Base-by-base conservation (phyloP, 2,113 vertebrate species). In the Mungos mungo region DNA sequence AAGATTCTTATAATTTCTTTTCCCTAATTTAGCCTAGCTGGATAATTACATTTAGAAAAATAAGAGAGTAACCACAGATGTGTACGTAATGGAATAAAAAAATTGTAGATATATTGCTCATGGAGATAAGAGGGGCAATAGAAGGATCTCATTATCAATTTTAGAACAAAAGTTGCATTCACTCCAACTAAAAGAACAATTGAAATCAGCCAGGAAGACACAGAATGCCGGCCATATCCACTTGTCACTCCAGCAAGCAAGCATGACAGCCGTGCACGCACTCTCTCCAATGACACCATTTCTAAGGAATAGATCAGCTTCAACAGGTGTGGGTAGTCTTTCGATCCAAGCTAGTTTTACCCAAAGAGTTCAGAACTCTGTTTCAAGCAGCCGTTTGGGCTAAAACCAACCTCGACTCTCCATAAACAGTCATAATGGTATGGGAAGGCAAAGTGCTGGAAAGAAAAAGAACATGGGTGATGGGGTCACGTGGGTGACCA, bases 21-120 rank as follows among this genome's bases (percentile, higher is more conserved):
- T 98, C 97, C 97, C 93, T 60, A 93, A 83, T 96, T 97, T 98
- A 96, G 66, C 79, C 97, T 97, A 47, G 54, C 92, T 94, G 92
- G 74, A 81, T 95, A 98, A 98, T 98, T 98, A 88, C 85, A 95
- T 92, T 96, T 98, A 90, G 94, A 97, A 97, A 98, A 98, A 97
- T 90, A 96, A 97, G 93, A 95, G 79, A 93, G 74, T 85, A 98
- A 96, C 63, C 89, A 77, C 97, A 98, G 63, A 95, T 88, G 71
- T 93, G 82, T 89, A 54, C 66, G 74, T 83, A 97, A 77, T 92
- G 80, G 76, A 95, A 94, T 68, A 25, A 2, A 93, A 96, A 68
- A 90, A 87, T 82, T 65, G 3, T 54, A 93, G 23, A 93, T 80
- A n/a, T 82, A 81, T 74, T 92, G 80, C 47, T 86, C 57, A 71